These are phyloP conservation scores for Callaeas wilsoni DNA, from an alignment of 2,113 vertebrate species.

Conservation along the genomic window DNA sequence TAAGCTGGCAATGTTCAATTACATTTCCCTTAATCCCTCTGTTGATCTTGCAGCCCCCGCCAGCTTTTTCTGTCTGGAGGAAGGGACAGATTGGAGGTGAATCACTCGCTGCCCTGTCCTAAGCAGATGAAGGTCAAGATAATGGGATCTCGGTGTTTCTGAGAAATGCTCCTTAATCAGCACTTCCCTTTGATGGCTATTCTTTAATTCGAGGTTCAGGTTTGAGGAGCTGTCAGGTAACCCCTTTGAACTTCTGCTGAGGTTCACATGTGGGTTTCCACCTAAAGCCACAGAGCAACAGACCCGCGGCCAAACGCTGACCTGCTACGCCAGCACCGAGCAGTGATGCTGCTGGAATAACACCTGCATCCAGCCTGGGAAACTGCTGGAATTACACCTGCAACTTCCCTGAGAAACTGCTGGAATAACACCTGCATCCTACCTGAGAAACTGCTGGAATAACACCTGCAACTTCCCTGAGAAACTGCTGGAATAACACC, in stretches of 20 bases:
- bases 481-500: neutral
- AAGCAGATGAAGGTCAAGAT: constrained; percentile 64
- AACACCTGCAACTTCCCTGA: neutral
- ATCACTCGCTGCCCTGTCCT: neutral
- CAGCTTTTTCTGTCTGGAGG: constrained; percentile 41
- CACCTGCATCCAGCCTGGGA: fast-evolving
- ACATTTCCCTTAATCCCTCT: constrained; percentile 53
- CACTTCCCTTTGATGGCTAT: constrained; percentile 26
- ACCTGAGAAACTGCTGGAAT: neutral
- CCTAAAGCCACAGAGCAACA: constrained; percentile 25
- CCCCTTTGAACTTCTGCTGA: constrained; percentile 58
- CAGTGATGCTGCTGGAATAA: neutral
- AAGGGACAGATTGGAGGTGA: constrained; percentile 49
- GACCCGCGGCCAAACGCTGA: constrained; percentile 37
- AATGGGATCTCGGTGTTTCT: constrained; percentile 38
- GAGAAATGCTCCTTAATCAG: constrained; percentile 37
- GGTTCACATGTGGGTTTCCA: constrained; percentile 30
- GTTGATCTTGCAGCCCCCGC: constrained; percentile 21
- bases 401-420: neutral
- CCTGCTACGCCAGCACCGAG: neutral
- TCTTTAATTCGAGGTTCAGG: constrained; percentile 19
- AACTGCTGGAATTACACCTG: neutral
- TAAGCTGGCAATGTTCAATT: constrained; percentile 51
- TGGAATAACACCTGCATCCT: neutral
- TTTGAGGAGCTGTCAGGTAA: neutral